Conservation (phyloP, 2,888 invertebrate genomes). For the Eilema caniola region DNA sequence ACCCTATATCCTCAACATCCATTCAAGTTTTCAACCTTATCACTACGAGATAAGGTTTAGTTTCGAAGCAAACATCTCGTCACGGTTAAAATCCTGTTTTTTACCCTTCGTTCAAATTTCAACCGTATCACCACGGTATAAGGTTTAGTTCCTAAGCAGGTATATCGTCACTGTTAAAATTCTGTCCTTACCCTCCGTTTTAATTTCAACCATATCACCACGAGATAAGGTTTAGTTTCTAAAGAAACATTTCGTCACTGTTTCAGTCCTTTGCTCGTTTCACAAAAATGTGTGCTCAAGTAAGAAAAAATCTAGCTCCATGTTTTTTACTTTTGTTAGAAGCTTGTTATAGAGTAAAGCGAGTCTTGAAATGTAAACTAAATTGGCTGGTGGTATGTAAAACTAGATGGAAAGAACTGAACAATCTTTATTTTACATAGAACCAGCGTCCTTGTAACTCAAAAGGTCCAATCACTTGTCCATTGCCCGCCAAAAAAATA, state of each 20-base stretch:
- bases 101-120: slow-evolving; percentile 32
- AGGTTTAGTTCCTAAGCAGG: slow-evolving; percentile 37
- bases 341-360: slow-evolving; percentile 12
- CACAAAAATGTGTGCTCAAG: slow-evolving; percentile 23
- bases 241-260: slow-evolving; percentile 49
- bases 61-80: slow-evolving; percentile 46
- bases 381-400: too few relatives aligned
- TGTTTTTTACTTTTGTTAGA: slow-evolving; percentile 15
- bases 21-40: slow-evolving; percentile 52
- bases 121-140: slow-evolving; percentile 42
- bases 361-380: not conserved
- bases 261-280: slow-evolving; percentile 42
- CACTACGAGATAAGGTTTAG: slow-evolving; percentile 35
- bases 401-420: too few relatives aligned
- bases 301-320: slow-evolving; percentile 26
- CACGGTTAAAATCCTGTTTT: slow-evolving; percentile 49
- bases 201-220: slow-evolving; percentile 48
- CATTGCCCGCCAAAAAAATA: too few relatives aligned
- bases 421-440: too few relatives aligned
- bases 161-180: slow-evolving; percentile 53
- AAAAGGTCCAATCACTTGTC: too few relatives aligned
- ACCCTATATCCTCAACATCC: slow-evolving; percentile 48
- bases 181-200: slow-evolving; percentile 27
- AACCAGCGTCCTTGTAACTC: too few relatives aligned
- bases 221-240: slow-evolving; percentile 44